Conservation (phyloP, 2,888 invertebrate species). For the Phorcus lineatus region DNA sequence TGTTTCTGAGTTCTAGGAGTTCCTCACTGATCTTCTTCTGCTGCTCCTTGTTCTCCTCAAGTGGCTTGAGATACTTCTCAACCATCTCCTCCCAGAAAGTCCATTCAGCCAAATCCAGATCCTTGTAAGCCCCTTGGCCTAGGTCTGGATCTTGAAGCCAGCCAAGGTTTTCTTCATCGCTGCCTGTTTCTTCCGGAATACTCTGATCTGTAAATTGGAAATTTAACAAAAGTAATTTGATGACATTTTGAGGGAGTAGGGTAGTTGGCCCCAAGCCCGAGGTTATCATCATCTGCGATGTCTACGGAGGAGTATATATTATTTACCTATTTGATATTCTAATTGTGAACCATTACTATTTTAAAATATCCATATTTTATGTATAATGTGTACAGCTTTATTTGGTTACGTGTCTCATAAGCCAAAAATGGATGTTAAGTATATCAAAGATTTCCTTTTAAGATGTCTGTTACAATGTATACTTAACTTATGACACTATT, state of each 20-base stretch:
- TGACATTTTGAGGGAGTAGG: background rate
- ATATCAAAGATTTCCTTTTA: no score
- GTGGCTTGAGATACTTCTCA: slow-evolving; percentile 85
- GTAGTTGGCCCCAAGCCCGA: no score
- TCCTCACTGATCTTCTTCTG: slow-evolving; percentile 52
- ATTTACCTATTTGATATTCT: no score
- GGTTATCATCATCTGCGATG: no score
- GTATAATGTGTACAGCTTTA: no score
- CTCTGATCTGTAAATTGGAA: background rate
- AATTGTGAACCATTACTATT: no score
- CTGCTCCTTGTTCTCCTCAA: slow-evolving; percentile 87
- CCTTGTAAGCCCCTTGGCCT: slow-evolving; percentile 92
- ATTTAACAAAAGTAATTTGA: background rate
- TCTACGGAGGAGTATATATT: no score
- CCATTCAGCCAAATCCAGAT: slow-evolving; percentile 83
- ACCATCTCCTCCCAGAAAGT: slow-evolving; percentile 96
- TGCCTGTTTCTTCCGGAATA: background rate
- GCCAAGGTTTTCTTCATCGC: slow-evolving; percentile 81
- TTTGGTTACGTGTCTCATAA: no score
- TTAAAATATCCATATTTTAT: no score
- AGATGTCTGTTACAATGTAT: no score
- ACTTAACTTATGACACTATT: no score
- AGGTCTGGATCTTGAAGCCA: slow-evolving; percentile 94
- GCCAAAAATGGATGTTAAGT: no score
- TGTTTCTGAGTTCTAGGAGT: slow-evolving; percentile 83